These are phyloP conservation scores for Bovichtus variegatus DNA, from an alignment of 2,797 vertebrate species.

Conservation along the genomic window DNA sequence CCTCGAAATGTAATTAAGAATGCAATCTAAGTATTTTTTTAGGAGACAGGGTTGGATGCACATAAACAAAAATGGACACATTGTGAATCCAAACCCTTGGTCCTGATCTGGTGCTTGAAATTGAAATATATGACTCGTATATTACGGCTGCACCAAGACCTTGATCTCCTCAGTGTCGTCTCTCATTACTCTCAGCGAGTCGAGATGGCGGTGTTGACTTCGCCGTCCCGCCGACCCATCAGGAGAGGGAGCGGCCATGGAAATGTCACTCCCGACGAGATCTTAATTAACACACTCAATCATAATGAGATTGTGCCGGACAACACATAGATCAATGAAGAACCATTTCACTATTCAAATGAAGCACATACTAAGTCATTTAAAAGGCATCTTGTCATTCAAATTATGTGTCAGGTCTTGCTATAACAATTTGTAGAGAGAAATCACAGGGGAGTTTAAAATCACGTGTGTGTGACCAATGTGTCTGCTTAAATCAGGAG, in stretches of 20 bases:
- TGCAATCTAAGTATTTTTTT: too few relatives aligned
- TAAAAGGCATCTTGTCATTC: slow-evolving; percentile 38
- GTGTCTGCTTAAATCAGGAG: neutral
- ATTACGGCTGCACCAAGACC: slow-evolving; percentile 40
- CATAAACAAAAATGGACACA: slow-evolving; percentile 5
- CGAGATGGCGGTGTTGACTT: slow-evolving; percentile 38
- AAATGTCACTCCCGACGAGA: slow-evolving; percentile 69
- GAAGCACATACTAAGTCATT: slow-evolving; percentile 29
- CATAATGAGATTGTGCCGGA: slow-evolving; percentile 50
- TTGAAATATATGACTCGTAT: slow-evolving; percentile 26
- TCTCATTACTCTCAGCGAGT: slow-evolving; percentile 51
- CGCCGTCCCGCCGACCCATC: slow-evolving; percentile 36
- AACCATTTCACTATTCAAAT: slow-evolving; percentile 59
- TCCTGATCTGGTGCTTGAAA: slow-evolving; percentile 11
- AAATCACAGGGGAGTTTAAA: slow-evolving; percentile 16
- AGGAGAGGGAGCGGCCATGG: slow-evolving; percentile 28
- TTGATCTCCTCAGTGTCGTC: slow-evolving; percentile 43
- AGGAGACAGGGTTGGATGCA: neutral
- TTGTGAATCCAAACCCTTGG: neutral
- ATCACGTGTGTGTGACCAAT: neutral
- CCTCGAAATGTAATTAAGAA: too few relatives aligned
- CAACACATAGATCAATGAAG: slow-evolving; percentile 39
- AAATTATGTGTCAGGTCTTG: slow-evolving; percentile 42
- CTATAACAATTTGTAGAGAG: slow-evolving; percentile 41
- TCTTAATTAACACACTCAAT: slow-evolving; percentile 78